Evolutionary conservation across 2,888 invertebrate genomes (phyloP).

Genomic region (Chymomyza procnemis): DNA sequence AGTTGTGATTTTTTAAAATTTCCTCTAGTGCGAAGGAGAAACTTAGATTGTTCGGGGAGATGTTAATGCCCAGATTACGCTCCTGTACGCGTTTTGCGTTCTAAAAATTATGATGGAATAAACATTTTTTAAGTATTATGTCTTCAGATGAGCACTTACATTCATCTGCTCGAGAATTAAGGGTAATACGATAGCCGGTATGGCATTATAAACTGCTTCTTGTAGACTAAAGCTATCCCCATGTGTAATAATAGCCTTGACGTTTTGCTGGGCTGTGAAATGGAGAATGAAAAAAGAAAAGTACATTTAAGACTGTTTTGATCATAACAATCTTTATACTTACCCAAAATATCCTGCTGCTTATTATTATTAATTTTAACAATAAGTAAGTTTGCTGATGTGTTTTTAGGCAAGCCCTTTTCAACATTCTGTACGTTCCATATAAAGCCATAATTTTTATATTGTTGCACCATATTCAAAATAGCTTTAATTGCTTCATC

Average conservation of each 20-base stretch:
- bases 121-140: neutral
- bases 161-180: constrained; percentile 69
- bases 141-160: constrained; percentile 31
- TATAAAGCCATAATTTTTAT: constrained; percentile 74
- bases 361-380: constrained; percentile 26
- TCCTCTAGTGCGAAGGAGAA: constrained; percentile 26
- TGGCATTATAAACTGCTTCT: constrained; percentile 70
- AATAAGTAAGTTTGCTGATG: constrained; percentile 53
- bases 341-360: constrained; percentile 67
- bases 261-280: constrained; percentile 52
- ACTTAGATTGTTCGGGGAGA: neutral
- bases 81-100: constrained; percentile 53
- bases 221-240: constrained; percentile 69
- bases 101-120: constrained; percentile 15
- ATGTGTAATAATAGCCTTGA: constrained; percentile 70
- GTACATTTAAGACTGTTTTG: too few species aligned
- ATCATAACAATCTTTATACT: neutral
- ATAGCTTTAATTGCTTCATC: constrained; percentile 44
- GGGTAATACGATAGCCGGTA: constrained; percentile 73
- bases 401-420: constrained; percentile 19
- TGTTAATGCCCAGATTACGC: constrained; percentile 43
- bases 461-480: constrained; percentile 56
- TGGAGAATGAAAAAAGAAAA: neutral
- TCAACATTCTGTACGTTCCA: constrained; percentile 72
- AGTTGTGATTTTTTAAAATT: constrained; percentile 19